Conservation (phyloP, 1,140 invertebrate genomes). For the Metopolophium dirhodum region DNA sequence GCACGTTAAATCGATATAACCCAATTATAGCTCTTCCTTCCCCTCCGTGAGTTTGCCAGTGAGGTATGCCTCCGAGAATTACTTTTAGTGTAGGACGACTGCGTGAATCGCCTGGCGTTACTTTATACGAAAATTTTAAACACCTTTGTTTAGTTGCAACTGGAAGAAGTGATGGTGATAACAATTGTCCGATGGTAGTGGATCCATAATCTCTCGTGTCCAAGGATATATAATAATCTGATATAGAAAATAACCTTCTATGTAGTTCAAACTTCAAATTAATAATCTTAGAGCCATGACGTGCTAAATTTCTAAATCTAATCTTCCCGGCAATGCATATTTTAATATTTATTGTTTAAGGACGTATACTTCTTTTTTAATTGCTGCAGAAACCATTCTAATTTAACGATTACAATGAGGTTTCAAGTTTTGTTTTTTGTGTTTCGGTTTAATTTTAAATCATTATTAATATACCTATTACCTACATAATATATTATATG, state of each 20-base stretch:
- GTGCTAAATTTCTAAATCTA: too few species aligned
- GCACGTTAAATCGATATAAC: neutral
- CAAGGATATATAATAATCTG: slow-evolving; percentile 39
- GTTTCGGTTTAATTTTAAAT: too few species aligned
- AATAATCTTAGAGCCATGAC: neutral
- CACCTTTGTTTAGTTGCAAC: slow-evolving; percentile 30
- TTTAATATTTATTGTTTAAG: too few species aligned
- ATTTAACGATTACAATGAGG: neutral
- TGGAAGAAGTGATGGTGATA: slow-evolving; percentile 26
- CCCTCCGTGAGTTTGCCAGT: neutral
- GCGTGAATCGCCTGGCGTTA: neutral
- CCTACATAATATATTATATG: too few species aligned
- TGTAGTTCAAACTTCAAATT: neutral
- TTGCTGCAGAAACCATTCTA: neutral
- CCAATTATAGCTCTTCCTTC: slow-evolving; percentile 44
- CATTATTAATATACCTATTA: too few species aligned
- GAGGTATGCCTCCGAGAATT: slow-evolving; percentile 33
- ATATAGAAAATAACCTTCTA: neutral
- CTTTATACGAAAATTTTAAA: slow-evolving; percentile 41
- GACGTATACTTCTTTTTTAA: neutral
- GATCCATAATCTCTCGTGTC: neutral
- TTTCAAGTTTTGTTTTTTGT: too few species aligned
- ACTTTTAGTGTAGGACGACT: neutral
- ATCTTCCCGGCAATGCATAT: too few species aligned
- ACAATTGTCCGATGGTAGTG: neutral